Evolutionary conservation across 2,113 vertebrate species (phyloP), one percentile per base, ranked within the genome.

Genomic region (Anarhynchus alexandrinus): DNA sequence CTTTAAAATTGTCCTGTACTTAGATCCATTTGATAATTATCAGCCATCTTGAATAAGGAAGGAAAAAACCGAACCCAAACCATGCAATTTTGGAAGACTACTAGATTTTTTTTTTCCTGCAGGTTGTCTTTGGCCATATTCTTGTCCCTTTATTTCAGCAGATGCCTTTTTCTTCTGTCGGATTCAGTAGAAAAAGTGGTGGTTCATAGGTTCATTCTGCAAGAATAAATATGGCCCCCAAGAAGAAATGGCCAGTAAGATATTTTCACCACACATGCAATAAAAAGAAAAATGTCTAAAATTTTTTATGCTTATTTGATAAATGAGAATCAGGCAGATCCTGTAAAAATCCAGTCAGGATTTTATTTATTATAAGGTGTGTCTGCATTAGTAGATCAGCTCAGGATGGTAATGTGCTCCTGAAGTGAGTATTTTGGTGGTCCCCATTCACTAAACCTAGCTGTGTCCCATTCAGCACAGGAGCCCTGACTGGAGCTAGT

Each of bases 1-100:
- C 23, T 73, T 78, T 67, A 82, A 82, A 82, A 57, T 93, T 93
- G 79, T 67, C 19, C 30, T 74, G 18, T 58, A 40, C 54, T 86
- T 82, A 93, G 74, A 86, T 93, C 32, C 20, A 82, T 91, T 82
- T 90, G 89, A 93, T 88, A 91, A 70, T 66, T 82, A n/a, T 62
- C 15, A 47, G 18, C 10, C 20, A 59, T 69, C 42, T 85, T 82
- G 84, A 80, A n/a, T 69, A n/a, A 70, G 91, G 78, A 69, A 9
- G 6, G 49, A n/a, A 66, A 23, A 10, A 54, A 30, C 58, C 22
- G 26, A 58, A 36, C 3, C 5, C 20, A 8, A 61, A 82, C 27
- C 34, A 2, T 62, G 7, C 9, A 80, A 22, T 82, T 94, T 73
- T 58, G 62, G 70, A 58, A 71, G 36, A 66, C 2, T 25, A 49